Conservation (phyloP, 2,888 invertebrate species). For the Aphodius granarius region DNA sequence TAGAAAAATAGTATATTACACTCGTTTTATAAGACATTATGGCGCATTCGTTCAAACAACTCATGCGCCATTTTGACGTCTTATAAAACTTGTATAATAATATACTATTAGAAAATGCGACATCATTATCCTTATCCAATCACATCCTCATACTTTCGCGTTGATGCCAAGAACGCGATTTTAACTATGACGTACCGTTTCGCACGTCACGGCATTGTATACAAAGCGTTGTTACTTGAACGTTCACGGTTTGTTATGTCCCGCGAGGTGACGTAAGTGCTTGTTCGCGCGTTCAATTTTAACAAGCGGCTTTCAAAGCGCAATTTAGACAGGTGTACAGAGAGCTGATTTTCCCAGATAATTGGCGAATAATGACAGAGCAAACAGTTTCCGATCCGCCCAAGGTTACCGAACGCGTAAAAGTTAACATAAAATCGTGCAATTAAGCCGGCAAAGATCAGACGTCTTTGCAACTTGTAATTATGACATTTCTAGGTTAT, state of each 20-base stretch:
- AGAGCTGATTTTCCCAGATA: not conserved
- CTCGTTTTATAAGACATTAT: too few relatives aligned
- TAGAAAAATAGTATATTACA: too few relatives aligned
- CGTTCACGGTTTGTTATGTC: not conserved
- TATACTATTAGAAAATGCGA: too few relatives aligned
- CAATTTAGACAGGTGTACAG: not conserved
- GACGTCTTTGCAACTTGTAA: not conserved
- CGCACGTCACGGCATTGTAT: not conserved
- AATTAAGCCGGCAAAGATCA: not conserved
- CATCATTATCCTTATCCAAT: too few relatives aligned
- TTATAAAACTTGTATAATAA: not conserved
- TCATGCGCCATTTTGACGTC: too few relatives aligned
- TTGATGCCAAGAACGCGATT: not conserved
- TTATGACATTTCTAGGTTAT: not conserved
- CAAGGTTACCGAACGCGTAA: not conserved
- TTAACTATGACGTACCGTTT: not conserved
- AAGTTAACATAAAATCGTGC: not conserved
- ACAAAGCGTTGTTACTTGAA: not conserved
- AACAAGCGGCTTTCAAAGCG: not conserved
- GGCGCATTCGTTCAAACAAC: too few relatives aligned
- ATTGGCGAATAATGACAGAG: not conserved
- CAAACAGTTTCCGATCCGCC: not conserved
- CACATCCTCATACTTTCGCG: not conserved
- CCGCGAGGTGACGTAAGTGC: not conserved
- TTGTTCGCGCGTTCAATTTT: not conserved